Percentiles rank a stretch among this genome's conserved stretches.
Evolutionary conservation across 1,140 invertebrate species (phyloP).

Genomic region (Lordiphosa mommai): DNA sequence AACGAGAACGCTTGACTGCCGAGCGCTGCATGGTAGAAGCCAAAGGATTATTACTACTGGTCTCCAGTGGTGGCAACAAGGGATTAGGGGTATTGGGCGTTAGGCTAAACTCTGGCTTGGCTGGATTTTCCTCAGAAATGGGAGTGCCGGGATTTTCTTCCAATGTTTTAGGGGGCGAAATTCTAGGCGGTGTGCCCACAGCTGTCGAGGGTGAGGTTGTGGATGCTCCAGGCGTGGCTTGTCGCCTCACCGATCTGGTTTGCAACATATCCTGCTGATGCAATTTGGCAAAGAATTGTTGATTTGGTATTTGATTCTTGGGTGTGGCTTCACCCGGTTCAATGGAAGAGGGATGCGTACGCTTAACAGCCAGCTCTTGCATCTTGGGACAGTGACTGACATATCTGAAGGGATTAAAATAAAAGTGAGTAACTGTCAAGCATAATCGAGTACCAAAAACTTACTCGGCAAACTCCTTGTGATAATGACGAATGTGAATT

Average conservation of each 20-base stretch:
- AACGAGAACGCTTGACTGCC: constrained; percentile 41
- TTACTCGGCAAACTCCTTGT: constrained; percentile 87
- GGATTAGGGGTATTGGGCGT: neutral
- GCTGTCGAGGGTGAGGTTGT: constrained; percentile 24
- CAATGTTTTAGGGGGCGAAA: constrained; percentile 28
- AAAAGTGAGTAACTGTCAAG: neutral
- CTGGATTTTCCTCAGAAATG: neutral
- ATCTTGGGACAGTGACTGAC: constrained; percentile 91
- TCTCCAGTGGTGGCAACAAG: neutral
- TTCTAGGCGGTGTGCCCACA: constrained; percentile 7
- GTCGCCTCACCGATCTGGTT: constrained; percentile 47
- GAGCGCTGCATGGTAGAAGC: constrained; percentile 1
- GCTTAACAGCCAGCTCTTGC: constrained; percentile 89
- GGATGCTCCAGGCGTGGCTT: constrained; percentile 1
- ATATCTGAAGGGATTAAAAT: constrained; percentile 73
- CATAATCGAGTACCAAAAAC: neutral
- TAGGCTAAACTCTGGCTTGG: neutral
- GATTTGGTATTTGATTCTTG: constrained; percentile 80
- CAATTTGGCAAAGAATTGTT: constrained; percentile 77
- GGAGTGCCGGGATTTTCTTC: constrained; percentile 3
- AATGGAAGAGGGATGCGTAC: constrained; percentile 83
- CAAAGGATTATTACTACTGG: neutral
- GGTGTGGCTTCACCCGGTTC: constrained; percentile 80
- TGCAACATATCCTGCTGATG: constrained; percentile 74
- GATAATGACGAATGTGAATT: constrained; percentile 96